Conservation (phyloP, 2,113 vertebrate genomes). For the Tursiops truncatus region DNA sequence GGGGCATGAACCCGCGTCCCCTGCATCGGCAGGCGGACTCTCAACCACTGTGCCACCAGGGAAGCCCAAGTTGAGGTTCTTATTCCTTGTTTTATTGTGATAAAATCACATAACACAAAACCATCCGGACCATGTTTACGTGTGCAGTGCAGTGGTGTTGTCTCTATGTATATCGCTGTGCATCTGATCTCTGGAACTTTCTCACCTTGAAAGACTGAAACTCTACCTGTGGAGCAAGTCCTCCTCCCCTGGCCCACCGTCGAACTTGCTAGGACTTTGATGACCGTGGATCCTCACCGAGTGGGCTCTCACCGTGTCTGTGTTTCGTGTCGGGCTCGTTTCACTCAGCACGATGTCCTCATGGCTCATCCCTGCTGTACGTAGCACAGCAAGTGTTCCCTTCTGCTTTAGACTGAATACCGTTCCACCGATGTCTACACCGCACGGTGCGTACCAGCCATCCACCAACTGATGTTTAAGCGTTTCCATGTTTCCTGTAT, state of each 20-base stretch:
- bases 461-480: not conserved
- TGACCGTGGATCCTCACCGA: not conserved
- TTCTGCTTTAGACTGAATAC: not conserved
- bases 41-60: no score
- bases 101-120: not conserved
- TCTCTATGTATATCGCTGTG: rapidly evolving
- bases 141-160: no score
- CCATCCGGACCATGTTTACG: no score
- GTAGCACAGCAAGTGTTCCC: not conserved
- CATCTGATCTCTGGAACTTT: not conserved
- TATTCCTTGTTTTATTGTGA: not conserved
- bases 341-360: rapidly evolving
- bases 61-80: not conserved
- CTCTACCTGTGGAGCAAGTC: not conserved
- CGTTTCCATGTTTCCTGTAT: not conserved
- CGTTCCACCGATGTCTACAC: not conserved
- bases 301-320: no score
- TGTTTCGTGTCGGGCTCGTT: not conserved
- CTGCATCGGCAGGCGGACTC: no score
- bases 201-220: not conserved
- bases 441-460: not conserved
- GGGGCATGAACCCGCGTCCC: no score
- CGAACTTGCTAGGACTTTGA: not conserved
- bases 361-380: not conserved
- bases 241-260: no score